Evolutionary conservation across 2,797 vertebrate genomes (phyloP).

Genomic region (Hoplostethus atlanticus): DNA sequence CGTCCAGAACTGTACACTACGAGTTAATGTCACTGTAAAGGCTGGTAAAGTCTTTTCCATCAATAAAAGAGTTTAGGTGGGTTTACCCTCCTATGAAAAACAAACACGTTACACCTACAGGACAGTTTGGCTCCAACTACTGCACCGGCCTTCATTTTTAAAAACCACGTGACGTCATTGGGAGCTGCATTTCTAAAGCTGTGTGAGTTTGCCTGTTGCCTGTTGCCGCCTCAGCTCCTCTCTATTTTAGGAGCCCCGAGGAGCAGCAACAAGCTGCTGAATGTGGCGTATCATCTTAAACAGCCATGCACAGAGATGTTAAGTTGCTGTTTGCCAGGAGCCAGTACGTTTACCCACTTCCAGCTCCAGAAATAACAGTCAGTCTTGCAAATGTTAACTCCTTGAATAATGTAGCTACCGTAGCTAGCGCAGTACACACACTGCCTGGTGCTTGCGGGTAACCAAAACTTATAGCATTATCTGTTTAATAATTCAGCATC

Average conservation of each 20-base stretch:
- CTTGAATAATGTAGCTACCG: conserved; percentile 66
- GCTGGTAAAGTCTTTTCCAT: too few species aligned
- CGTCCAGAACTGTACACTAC: background rate
- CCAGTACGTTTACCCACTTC: conserved; percentile 69
- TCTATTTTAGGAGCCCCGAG: conserved; percentile 58
- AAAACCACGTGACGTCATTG: conserved; percentile 27
- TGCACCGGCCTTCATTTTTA: background rate
- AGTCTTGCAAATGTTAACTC: conserved; percentile 63
- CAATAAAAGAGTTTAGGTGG: too few species aligned
- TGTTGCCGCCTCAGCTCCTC: conserved; percentile 58
- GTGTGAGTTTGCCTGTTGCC: conserved; percentile 60
- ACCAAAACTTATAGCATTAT: conserved; percentile 39
- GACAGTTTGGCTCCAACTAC: background rate
- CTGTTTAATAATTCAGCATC: conserved; percentile 62
- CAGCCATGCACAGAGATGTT: conserved; percentile 59
- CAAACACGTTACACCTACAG: too few species aligned
- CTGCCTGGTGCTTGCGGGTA: conserved; percentile 29
- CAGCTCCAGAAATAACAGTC: conserved; percentile 72
- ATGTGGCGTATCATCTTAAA: conserved; percentile 65
- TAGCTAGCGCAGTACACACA: conserved; percentile 21
- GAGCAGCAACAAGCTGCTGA: conserved; percentile 68
- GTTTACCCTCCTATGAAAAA: too few species aligned
- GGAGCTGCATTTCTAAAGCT: conserved; percentile 28
- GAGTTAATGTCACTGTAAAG: background rate
- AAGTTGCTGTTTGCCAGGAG: conserved; percentile 68